These are phyloP conservation scores for Tapirus terrestris DNA, from an alignment of 2,113 vertebrate genomes.

Conservation along the genomic window DNA sequence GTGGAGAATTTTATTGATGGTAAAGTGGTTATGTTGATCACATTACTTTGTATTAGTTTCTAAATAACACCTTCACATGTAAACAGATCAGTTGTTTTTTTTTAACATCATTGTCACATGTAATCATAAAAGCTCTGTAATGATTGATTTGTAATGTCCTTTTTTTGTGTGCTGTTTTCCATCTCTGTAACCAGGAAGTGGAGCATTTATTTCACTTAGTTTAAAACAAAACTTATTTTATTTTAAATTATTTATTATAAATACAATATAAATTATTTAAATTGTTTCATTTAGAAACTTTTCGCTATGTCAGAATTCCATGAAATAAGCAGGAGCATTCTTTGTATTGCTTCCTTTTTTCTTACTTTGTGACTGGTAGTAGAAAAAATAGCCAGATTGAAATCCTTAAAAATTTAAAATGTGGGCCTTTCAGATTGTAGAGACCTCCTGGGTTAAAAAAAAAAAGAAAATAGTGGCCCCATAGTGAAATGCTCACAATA, in stretches of 20 bases:
- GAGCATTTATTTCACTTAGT: slow-evolving; percentile 17
- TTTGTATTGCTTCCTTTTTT: slow-evolving; percentile 58
- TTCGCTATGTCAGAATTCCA: background rate
- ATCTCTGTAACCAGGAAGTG: background rate
- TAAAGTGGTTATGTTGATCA: slow-evolving; percentile 81
- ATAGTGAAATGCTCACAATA: slow-evolving; percentile 69
- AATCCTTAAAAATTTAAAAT: slow-evolving; percentile 66
- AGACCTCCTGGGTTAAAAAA: slow-evolving; percentile 35
- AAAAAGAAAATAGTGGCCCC: slow-evolving; percentile 14
- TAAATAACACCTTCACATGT: slow-evolving; percentile 78
- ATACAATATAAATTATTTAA: slow-evolving; percentile 40
- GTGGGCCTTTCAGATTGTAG: slow-evolving; percentile 34
- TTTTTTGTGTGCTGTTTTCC: slow-evolving; percentile 12
- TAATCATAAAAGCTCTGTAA: slow-evolving; percentile 14
- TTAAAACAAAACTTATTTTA: slow-evolving; percentile 1
- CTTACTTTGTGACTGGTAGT: background rate
- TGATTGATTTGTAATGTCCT: slow-evolving; percentile 24
- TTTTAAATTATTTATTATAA: slow-evolving; percentile 1
- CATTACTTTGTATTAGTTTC: slow-evolving; percentile 79
- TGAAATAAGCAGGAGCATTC: background rate
- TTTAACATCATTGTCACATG: background rate
- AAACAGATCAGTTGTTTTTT: slow-evolving; percentile 33
- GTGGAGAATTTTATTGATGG: slow-evolving; percentile 81
- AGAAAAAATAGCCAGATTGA: slow-evolving; percentile 31
- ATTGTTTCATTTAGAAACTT: slow-evolving; percentile 21